Evolutionary conservation across 2,113 vertebrate genomes (phyloP).

Genomic region (Vanacampus margaritifer): DNA sequence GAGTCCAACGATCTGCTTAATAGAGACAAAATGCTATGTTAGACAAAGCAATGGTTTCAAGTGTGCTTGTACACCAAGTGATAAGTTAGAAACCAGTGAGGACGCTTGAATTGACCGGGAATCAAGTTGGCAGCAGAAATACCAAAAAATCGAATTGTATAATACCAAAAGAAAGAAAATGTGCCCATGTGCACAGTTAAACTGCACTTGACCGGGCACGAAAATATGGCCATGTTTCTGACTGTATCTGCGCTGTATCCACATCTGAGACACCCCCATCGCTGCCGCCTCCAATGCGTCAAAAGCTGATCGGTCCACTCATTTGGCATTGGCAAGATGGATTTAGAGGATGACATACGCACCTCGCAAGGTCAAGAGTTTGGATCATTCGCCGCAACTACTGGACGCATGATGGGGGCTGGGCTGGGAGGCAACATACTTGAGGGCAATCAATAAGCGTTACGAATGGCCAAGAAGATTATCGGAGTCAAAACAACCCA

Average conservation of each 20-base stretch:
- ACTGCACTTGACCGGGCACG: too few species aligned
- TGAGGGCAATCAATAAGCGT: constrained; percentile 1
- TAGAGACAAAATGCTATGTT: too few species aligned
- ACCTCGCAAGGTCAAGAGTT: constrained; percentile 2
- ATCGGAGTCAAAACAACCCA: neutral
- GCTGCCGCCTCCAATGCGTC: neutral
- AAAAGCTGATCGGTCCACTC: neutral
- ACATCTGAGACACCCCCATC: neutral
- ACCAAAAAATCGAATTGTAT: too few species aligned
- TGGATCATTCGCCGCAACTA: neutral
- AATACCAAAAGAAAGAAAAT: too few species aligned
- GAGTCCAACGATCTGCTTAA: too few species aligned
- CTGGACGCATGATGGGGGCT: neutral
- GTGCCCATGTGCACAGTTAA: too few species aligned
- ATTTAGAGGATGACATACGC: neutral
- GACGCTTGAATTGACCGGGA: too few species aligned
- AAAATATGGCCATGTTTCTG: too few species aligned
- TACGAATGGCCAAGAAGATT: neutral
- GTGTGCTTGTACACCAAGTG: too few species aligned
- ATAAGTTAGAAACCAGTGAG: too few species aligned
- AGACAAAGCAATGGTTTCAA: too few species aligned
- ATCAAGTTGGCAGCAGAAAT: too few species aligned
- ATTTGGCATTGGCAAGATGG: neutral
- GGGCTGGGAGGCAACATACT: neutral
- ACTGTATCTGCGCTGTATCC: neutral